Base-by-base conservation (phyloP, 1,140 invertebrate species). In the Euura lappo region DNA sequence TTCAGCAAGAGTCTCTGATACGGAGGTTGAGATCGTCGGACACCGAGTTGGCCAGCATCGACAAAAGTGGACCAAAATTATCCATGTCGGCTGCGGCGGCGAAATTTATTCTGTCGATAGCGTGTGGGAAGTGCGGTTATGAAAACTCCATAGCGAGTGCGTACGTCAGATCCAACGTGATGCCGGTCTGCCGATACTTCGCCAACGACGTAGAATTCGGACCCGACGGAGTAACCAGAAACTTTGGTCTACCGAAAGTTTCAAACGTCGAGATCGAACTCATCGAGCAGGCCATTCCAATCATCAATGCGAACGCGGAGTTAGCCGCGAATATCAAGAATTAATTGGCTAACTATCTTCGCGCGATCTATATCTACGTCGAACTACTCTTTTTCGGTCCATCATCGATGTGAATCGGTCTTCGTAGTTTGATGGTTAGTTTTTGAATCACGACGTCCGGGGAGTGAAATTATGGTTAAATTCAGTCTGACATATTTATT, bases 151-250 rank as follows among this genome's bases (percentile, higher is more conserved):
- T 74, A 51, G 69, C 77, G 3, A 80, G 78, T 71, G 84, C 81
- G 43, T 86, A 79, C 70, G 79, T 84, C 1, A 76, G 79, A 75
- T 81, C 84, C 42, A 80, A 85, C 45, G 72, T 80, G 42, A 60
- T 85, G 2, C 83, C 84, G 8, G 45, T 78, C 6, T 87, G 85
- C 69, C 75, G 79, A 44, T 87, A 78, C 68, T 85, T 84, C 70
- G 73, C 81, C 0, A 82, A 28, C 44, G 74, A 83, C 75, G 60
- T 87, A 43, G 72, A 79, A 70, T 81, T 87, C 43, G 84, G 84
- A 2, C 70, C 65, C 0, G 73, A 75, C 4, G 85, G 84, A 2
- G 44, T 85, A 11, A 72, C 82, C 69, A 75, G 70, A 44, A 79
- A 83, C 72, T 79, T 77, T 7, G 80, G 78, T 7, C 4, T 85